phyloP scores from a whole-genome alignment of 1,140 invertebrate species.

The Luehdorfia chinensis region DNA sequence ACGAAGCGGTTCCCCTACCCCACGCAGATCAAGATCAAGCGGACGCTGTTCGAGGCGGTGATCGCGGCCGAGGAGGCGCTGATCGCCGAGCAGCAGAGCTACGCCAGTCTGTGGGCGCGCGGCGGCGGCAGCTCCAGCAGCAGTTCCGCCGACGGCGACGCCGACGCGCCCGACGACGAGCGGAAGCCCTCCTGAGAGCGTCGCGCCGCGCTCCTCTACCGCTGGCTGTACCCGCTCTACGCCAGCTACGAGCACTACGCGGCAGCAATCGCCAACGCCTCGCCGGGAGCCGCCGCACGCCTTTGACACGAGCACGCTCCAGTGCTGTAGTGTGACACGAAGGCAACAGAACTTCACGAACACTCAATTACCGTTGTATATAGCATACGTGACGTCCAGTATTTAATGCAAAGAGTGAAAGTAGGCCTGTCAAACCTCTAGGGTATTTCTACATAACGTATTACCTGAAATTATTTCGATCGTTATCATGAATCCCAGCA shows the following conservation, averaged over 20 bases:
- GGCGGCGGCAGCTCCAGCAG: constrained; percentile 40
- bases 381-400: too few species aligned
- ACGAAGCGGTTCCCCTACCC: constrained; percentile 64
- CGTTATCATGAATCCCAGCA: too few species aligned
- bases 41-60: constrained; percentile 55
- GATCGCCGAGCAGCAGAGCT: constrained; percentile 62
- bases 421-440: too few species aligned
- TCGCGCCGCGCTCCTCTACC: constrained; percentile 23
- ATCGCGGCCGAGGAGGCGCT: constrained; percentile 60
- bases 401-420: too few species aligned
- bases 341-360: too few species aligned
- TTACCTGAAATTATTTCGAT: too few species aligned
- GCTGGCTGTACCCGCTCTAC: constrained; percentile 26
- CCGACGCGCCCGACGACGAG: constrained; percentile 19
- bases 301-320: too few species aligned
- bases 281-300: too few species aligned
- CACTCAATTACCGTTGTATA: too few species aligned
- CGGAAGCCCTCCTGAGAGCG: constrained; percentile 49
- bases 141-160: constrained; percentile 34
- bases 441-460: too few species aligned
- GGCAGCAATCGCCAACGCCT: constrained; percentile 15
- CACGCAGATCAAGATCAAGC: constrained; percentile 60
- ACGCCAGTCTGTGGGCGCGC: constrained; percentile 61
- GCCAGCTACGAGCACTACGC: constrained; percentile 24
- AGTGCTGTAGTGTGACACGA: too few species aligned